These are phyloP conservation scores for Penaeus japonicus DNA, from an alignment of 1,140 invertebrate genomes.

Conservation along the genomic window DNA sequence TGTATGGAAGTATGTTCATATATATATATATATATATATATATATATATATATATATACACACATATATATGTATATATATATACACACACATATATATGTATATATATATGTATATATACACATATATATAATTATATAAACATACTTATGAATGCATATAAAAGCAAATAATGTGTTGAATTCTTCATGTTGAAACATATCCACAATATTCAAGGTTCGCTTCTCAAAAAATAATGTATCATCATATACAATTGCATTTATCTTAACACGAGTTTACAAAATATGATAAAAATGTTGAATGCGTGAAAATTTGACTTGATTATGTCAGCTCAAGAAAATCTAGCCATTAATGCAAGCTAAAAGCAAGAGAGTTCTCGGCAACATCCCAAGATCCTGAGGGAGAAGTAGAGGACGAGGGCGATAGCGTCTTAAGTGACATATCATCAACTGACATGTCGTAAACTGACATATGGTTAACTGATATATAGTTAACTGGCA, in stretches of 20 bases:
- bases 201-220: not conserved
- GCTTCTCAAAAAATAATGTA: no score
- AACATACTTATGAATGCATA: slow-evolving; percentile 2
- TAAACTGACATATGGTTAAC: no score
- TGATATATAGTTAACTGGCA: no score
- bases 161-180: not conserved
- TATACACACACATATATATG: not conserved
- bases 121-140: slow-evolving; percentile 23
- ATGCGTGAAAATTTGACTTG: no score
- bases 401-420: no score
- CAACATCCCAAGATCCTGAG: not conserved
- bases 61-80: slow-evolving; percentile 19
- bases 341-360: slow-evolving; percentile 38
- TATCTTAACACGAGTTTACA: no score
- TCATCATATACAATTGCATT: no score
- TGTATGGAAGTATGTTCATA: not conserved
- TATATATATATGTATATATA: slow-evolving; percentile 61
- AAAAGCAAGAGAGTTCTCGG: slow-evolving; percentile 18
- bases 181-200: not conserved
- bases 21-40: slow-evolving; percentile 61
- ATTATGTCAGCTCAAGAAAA: slow-evolving; percentile 34
- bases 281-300: no score
- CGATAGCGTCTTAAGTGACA: no score
- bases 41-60: slow-evolving; percentile 61
- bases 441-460: no score